Conservation (phyloP, 2,113 vertebrate genomes). For the Ovis canadensis region DNA sequence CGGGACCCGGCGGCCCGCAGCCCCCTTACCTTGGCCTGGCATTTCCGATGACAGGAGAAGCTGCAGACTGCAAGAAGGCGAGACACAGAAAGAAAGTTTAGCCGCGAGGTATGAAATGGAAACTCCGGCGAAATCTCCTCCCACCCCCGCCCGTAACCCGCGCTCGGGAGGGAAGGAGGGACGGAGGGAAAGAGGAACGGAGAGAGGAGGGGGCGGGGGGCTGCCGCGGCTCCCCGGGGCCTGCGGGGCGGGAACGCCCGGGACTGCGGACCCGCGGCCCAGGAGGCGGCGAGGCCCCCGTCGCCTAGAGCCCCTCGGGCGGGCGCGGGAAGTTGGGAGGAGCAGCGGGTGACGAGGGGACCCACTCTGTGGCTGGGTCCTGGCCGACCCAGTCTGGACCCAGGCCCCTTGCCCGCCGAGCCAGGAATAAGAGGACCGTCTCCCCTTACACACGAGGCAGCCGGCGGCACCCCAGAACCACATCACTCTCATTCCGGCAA, state of each 20-base stretch:
- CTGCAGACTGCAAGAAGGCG: slow-evolving; percentile 85
- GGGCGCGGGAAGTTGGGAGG: not conserved
- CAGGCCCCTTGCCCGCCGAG: not conserved
- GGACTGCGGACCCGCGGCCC: not conserved
- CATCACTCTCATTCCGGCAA: not conserved
- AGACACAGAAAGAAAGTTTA: slow-evolving; percentile 71
- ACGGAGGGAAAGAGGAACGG: not conserved
- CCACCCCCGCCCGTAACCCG: slow-evolving; percentile 47
- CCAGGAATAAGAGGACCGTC: not conserved
- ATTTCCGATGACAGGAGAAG: slow-evolving; percentile 92
- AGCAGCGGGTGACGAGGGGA: not conserved
- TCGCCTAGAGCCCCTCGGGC: not conserved
- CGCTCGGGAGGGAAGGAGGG: not conserved
- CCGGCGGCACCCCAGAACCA: not conserved
- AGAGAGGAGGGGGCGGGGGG: not conserved
- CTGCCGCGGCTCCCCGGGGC: not conserved
- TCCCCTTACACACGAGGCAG: not conserved
- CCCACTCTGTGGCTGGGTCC: not conserved
- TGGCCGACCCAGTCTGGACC: not conserved
- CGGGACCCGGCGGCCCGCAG: not conserved
- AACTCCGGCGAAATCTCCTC: slow-evolving; percentile 71
- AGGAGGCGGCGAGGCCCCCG: not conserved
- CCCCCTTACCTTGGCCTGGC: slow-evolving; percentile 92
- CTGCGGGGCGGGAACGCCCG: not conserved
- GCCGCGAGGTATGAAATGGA: slow-evolving; percentile 74